Evolutionary conservation across 2,113 vertebrate genomes (phyloP).

Genomic region (Hemiscyllium ocellatum): DNA sequence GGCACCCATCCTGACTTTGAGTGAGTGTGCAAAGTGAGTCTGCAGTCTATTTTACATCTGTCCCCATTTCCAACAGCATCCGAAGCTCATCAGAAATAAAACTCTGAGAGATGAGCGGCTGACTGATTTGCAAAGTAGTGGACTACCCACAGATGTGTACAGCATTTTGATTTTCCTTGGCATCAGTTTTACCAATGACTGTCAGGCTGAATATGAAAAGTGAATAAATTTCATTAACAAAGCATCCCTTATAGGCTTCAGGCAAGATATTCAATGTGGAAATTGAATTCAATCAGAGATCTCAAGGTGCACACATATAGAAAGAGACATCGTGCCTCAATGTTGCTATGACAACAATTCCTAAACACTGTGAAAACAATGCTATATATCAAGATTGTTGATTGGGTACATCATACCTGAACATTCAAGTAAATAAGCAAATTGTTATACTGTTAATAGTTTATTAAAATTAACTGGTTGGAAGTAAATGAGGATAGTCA

Average conservation of each 20-base stretch:
- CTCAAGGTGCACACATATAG: background rate
- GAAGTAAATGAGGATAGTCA: background rate
- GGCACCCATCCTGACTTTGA: background rate
- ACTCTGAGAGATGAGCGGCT: background rate
- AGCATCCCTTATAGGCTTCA: background rate
- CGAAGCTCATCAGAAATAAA: background rate
- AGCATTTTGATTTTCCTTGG: background rate
- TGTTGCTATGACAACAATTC: background rate
- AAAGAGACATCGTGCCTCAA: background rate
- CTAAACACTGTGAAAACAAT: slow-evolving; percentile 2
- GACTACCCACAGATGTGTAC: background rate
- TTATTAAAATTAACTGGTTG: background rate
- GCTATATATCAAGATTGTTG: background rate
- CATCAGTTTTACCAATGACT: background rate
- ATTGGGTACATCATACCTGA: background rate
- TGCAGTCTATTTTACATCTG: background rate
- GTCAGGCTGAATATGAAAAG: slow-evolving; percentile 17
- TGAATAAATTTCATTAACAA: slow-evolving; percentile 4
- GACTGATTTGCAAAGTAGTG: background rate
- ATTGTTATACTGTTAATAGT: background rate
- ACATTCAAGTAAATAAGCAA: background rate
- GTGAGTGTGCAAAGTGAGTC: background rate
- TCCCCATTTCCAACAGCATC: background rate
- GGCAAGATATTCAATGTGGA: slow-evolving; percentile 24
- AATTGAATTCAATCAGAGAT: slow-evolving; percentile 34